A percentile compares a stretch with the other conserved stretches of the same genome.
phyloP scores from a whole-genome alignment of 2,797 vertebrate genomes.

The Hirundo rustica region DNA sequence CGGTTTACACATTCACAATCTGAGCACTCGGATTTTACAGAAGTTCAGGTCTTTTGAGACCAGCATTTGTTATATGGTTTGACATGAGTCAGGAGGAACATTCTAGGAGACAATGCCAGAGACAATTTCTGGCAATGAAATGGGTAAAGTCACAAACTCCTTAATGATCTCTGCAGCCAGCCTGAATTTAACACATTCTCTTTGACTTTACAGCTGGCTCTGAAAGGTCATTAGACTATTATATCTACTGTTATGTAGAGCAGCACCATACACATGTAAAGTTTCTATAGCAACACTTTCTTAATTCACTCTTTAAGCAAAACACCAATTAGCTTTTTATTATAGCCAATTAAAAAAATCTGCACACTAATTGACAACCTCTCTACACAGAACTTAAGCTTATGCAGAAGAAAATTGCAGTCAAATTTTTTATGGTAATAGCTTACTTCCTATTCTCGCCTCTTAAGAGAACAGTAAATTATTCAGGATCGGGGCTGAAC shows the following conservation, averaged over 20 bases:
- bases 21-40: neutral
- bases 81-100: slow-evolving; percentile 3
- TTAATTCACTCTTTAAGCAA: slow-evolving; percentile 78
- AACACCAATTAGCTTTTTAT: slow-evolving; percentile 76
- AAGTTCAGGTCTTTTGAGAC: slow-evolving; percentile 13
- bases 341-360: slow-evolving; percentile 75
- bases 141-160: neutral
- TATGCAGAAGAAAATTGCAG: slow-evolving; percentile 63
- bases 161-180: slow-evolving; percentile 8
- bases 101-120: neutral
- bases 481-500: neutral
- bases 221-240: slow-evolving; percentile 69
- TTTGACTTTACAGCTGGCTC: slow-evolving; percentile 45
- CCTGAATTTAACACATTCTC: neutral
- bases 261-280: slow-evolving; percentile 57
- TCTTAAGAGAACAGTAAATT: slow-evolving; percentile 50
- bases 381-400: slow-evolving; percentile 65
- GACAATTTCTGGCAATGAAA: neutral
- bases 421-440: slow-evolving; percentile 47
- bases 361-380: slow-evolving; percentile 75
- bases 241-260: slow-evolving; percentile 57
- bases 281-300: slow-evolving; percentile 68
- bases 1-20: slow-evolving; percentile 22
- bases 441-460: slow-evolving; percentile 36
- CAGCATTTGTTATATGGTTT: neutral